Percentiles rank a stretch among this genome's conserved stretches.
Evolutionary conservation across 2,888 invertebrate genomes (phyloP).

Genomic region (Chaetoderma sp.): DNA sequence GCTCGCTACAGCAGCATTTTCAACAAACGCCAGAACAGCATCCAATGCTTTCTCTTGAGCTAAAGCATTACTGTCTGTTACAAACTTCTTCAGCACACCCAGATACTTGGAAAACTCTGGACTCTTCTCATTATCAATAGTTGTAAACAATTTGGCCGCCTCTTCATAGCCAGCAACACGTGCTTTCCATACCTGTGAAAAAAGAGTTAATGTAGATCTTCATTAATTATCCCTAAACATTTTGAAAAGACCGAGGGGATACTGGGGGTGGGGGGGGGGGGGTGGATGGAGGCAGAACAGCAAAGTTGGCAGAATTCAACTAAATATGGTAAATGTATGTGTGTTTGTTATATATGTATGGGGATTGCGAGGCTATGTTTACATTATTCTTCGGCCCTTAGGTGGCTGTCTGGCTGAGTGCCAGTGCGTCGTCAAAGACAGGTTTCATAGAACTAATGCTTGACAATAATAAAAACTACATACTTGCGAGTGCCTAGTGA

Average conservation of each 20-base stretch:
- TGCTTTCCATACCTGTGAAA: conserved; percentile 87
- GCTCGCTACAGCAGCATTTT: conserved; percentile 78
- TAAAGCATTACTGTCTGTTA: conserved; percentile 91
- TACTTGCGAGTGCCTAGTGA: too few species aligned
- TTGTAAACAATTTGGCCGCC: conserved; percentile 87
- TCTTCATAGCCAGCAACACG: conserved; percentile 94
- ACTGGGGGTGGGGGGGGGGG: too few species aligned
- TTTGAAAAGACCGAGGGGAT: conserved; percentile 3
- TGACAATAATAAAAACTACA: too few species aligned
- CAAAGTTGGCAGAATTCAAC: too few species aligned
- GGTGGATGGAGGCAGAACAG: too few species aligned
- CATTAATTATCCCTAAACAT: too few species aligned
- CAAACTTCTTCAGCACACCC: conserved; percentile 93
- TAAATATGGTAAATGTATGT: neutral
- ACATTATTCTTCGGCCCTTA: too few species aligned
- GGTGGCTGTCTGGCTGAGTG: too few species aligned
- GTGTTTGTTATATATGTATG: neutral
- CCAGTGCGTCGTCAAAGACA: too few species aligned
- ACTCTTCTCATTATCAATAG: conserved; percentile 87
- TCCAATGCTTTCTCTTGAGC: conserved; percentile 97
- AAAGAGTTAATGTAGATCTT: too few species aligned
- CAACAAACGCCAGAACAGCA: conserved; percentile 89
- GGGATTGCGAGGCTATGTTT: too few species aligned
- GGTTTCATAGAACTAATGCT: too few species aligned
- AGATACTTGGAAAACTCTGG: conserved; percentile 93